phyloP scores from a whole-genome alignment of 2,888 invertebrate species.

The Melinaea marsaeus region DNA sequence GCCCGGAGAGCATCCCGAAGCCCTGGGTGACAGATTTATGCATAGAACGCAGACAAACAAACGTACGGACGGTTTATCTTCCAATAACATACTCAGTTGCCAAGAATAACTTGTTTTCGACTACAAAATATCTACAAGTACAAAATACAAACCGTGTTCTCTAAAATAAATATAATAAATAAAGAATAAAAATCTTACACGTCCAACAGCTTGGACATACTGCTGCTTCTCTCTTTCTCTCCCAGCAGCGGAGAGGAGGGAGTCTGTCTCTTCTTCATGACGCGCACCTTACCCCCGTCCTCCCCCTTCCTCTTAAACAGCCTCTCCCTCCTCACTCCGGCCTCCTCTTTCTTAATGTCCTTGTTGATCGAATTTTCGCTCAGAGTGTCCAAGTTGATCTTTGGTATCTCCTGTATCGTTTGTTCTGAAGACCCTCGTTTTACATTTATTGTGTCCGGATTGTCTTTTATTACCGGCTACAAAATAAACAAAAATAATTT shows the following conservation, averaged over 20 bases:
- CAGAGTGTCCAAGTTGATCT: conserved; percentile 15
- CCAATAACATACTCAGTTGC: no score
- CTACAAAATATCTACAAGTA: no score
- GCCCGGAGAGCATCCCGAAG: not conserved
- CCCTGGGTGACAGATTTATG: no score
- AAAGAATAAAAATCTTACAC: conserved; percentile 63
- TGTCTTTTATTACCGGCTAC: conserved; percentile 92
- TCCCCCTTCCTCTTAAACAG: conserved; percentile 69
- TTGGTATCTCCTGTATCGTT: conserved; percentile 22
- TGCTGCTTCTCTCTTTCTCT: conserved; percentile 90
- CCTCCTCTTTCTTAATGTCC: conserved; percentile 72
- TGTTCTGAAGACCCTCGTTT: conserved; percentile 30
- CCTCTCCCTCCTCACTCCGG: conserved; percentile 54
- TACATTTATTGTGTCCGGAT: conserved; percentile 81
- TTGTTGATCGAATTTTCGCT: conserved; percentile 39
- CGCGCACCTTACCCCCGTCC: conserved; percentile 52
- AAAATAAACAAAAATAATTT: conserved; percentile 4
- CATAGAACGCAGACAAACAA: no score
- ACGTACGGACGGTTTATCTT: no score
- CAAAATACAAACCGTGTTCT: no score
- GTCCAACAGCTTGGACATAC: conserved; percentile 89
- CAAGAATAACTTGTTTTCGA: no score
- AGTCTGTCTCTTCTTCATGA: conserved; percentile 58
- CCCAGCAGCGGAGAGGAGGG: conserved; percentile 68
- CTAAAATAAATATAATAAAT: no score